Evolutionary conservation across 1,140 invertebrate species (phyloP), one percentile per base, ranked within the genome.

Genomic region (Drosophila bocki): DNA sequence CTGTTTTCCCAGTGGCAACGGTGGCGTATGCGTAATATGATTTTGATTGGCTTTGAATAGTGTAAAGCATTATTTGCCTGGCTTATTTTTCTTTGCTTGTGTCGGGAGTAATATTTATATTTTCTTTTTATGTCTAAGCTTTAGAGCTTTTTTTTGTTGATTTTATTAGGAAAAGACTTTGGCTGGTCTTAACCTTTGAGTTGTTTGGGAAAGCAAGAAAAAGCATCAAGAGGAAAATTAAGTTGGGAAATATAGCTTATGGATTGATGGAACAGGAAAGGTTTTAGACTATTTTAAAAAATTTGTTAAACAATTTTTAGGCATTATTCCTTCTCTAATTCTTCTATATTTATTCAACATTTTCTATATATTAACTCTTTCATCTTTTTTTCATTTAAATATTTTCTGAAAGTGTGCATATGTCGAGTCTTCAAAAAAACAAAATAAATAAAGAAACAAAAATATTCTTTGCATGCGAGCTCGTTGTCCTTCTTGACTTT

Each of bases 11-110:
- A 19, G 13, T 41, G 59, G 62, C 17, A 26, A 67, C 51, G 64
- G 51, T 58, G 70, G 80, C 84, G 80, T 88, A 88, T 88, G 71
- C 72, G 84, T 88, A 88, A 87, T 87, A 84, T 88, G 80, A 80
- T 75, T 87, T 87, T 87, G 82, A 87, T 87, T 87, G 85, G 84
- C 63, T 87, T 83, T 74, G 71, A 77, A 79, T 79, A 64, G 79
- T 61, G 74, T 62, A 69, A 81, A 82, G 63, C 47, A 59, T 68
- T 72, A 62, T 75, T 75, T 57, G 50, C n/a, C 15, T 50, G 42
- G 22, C 22, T 17, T 45, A 39, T 19, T 62, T 37, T 37, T 37
- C 15, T 15, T 8, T 19, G 12, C 19, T 44, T 45, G 19, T 39
- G 33, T 53, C 53, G 51, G 51, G 44, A 6, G 33, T 35, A 22